Base-by-base conservation (phyloP, 2,888 invertebrate genomes). In the Tinea pellionella region DNA sequence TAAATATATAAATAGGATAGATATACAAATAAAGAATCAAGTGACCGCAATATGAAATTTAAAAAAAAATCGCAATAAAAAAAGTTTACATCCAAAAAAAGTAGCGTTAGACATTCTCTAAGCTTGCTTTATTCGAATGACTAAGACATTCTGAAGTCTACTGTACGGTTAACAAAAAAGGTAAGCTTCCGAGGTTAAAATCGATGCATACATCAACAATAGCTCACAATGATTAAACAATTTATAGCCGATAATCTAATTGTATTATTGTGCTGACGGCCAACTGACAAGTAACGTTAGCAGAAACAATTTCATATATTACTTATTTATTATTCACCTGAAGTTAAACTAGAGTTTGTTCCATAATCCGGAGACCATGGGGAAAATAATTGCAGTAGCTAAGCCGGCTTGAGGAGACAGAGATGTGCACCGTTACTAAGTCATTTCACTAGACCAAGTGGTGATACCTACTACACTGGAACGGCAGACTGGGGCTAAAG, bases 201-300 rank as follows among this genome's bases (percentile, higher is more conserved):
- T 66, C 67, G 69, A 68, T 66, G 69, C 68, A 66, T 68, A 65
- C 62, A 57, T 62, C 65, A 68, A 79, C 79, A 82, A 81, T 77
- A 63, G 69, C 65, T 64, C 64, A 69, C 62, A 74, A 77, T 85
- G 85, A 84, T 75, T 73, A 59, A 64, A 75, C 77, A 69, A 69
- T 72, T 71, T 69, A 66, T 63, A 59, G 19, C 63, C 67, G 74
- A 74, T 79, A 78, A 81, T 81, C 77, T 81, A 78, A 84, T 83
- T 81, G 84, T 82, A 72, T 74, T 78, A 72, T 76, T 77, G 74
- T 77, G 74, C 75, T 76, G 68, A 66, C 61, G 55, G 19, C 15
- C n/a, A 29, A 18, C 56, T 56, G 59, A 55, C 12, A 63, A 70
- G 66, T 70, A 80, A 61, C 61, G 77, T 71, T 62, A 63, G 68